These are phyloP conservation scores for Phaenicophaeus curvirostris DNA, from an alignment of 2,797 vertebrate genomes.

Conservation along the genomic window DNA sequence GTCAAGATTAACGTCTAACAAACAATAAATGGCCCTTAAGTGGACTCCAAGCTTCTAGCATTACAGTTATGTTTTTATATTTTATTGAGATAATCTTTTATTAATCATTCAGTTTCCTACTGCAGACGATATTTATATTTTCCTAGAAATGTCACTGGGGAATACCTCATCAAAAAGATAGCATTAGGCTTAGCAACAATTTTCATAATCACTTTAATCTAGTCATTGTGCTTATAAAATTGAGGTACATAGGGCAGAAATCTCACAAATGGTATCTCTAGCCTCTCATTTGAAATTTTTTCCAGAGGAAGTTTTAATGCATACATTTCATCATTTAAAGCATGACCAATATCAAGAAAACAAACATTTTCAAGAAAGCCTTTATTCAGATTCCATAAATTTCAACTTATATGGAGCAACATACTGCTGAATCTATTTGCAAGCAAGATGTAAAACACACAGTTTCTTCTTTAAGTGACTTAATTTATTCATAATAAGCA, in stretches of 20 bases:
- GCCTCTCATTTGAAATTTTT: not conserved
- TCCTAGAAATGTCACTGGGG: not conserved
- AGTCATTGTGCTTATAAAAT: not conserved
- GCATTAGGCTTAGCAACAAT: not conserved
- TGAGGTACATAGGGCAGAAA: not conserved
- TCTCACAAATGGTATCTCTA: not conserved
- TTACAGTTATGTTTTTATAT: conserved; percentile 9
- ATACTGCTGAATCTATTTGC: not conserved
- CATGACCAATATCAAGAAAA: not conserved
- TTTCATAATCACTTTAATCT: not conserved
- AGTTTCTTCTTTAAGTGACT: not conserved
- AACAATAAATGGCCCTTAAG: conserved; percentile 29
- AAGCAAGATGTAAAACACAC: not conserved
- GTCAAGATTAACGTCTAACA: conserved; percentile 43
- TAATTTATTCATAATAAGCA: not conserved
- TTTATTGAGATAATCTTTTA: conserved; percentile 15
- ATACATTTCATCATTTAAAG: not conserved
- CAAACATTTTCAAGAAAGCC: not conserved
- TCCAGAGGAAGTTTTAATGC: not conserved
- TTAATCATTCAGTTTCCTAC: not conserved
- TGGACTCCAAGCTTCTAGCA: not conserved
- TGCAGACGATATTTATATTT: not conserved
- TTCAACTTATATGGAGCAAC: not conserved
- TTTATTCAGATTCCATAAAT: not conserved
- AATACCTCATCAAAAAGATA: not conserved